These are phyloP conservation scores for Montipora efflorescens DNA, from an alignment of 64 coral and sea anemone genomes.

Conservation along the genomic window DNA sequence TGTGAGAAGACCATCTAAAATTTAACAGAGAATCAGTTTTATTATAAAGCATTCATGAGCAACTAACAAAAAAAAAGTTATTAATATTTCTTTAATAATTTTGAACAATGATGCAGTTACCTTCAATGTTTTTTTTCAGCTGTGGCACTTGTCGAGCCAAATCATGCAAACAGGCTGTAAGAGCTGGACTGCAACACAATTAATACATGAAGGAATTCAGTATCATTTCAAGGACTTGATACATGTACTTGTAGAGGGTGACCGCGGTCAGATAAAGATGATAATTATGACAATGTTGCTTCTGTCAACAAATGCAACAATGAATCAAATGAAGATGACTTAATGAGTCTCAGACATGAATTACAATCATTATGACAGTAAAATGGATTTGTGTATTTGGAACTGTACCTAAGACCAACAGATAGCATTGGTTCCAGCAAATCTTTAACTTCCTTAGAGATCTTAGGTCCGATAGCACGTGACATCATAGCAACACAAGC, in stretches of 20 bases:
- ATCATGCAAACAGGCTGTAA: slow-evolving; percentile 96
- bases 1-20: slow-evolving; percentile 91
- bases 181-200: slow-evolving; percentile 71
- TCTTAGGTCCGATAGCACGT: slow-evolving; percentile 91
- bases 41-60: not conserved
- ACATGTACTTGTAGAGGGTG: too few species aligned
- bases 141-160: slow-evolving; percentile 90
- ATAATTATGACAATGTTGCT: too few species aligned
- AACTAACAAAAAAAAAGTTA: not conserved
- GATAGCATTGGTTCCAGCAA: slow-evolving; percentile 94
- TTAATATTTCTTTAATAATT: too few species aligned
- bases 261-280: too few species aligned
- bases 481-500: slow-evolving; percentile 98
- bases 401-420: slow-evolving; percentile 82
- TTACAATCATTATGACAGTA: too few species aligned
- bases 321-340: too few species aligned
- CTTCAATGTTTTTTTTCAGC: slow-evolving; percentile 95
- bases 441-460: slow-evolving; percentile 96
- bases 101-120: slow-evolving; percentile 15
- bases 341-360: too few species aligned
- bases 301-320: too few species aligned
- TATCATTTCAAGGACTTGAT: too few species aligned
- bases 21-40: not conserved
- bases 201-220: not conserved
- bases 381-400: not conserved